phyloP scores from a whole-genome alignment of 1,140 invertebrate genomes.

The Magallana angulata region DNA sequence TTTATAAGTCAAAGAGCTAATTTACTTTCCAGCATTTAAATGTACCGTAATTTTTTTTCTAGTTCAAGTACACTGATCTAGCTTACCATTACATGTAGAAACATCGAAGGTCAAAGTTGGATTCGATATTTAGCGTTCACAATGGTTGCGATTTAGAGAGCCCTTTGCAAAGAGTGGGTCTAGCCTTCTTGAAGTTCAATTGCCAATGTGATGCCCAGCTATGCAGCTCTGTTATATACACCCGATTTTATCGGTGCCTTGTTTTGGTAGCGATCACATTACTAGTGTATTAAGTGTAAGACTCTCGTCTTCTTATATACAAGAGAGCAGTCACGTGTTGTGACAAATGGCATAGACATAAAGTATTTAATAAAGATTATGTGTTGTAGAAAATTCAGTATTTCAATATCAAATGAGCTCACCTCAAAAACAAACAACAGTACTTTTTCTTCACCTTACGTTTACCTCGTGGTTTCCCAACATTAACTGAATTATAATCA shows the following conservation, averaged over 20 bases:
- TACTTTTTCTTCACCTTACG: too few species aligned
- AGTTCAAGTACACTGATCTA: not conserved
- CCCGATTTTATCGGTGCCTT: not conserved
- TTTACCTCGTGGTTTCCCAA: too few species aligned
- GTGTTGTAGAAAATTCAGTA: not conserved
- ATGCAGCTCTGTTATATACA: not conserved
- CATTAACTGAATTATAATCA: too few species aligned
- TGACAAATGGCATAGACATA: not conserved
- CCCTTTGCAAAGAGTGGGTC: too few species aligned
- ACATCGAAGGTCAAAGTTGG: too few species aligned
- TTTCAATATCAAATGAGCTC: not conserved
- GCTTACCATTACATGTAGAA: too few species aligned
- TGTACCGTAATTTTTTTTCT: not conserved
- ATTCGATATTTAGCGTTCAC: too few species aligned
- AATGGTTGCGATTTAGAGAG: too few species aligned
- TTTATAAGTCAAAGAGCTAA: not conserved
- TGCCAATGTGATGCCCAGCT: not conserved
- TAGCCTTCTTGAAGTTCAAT: not conserved
- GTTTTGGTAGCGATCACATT: not conserved
- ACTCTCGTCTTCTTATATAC: too few species aligned
- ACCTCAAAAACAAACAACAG: not conserved
- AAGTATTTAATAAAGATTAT: not conserved
- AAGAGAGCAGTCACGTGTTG: not conserved
- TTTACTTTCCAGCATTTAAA: slow-evolving; percentile 8
- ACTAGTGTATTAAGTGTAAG: not conserved